These are phyloP conservation scores for Chelon auratus DNA, from an alignment of 2,797 vertebrate species.

Conservation along the genomic window DNA sequence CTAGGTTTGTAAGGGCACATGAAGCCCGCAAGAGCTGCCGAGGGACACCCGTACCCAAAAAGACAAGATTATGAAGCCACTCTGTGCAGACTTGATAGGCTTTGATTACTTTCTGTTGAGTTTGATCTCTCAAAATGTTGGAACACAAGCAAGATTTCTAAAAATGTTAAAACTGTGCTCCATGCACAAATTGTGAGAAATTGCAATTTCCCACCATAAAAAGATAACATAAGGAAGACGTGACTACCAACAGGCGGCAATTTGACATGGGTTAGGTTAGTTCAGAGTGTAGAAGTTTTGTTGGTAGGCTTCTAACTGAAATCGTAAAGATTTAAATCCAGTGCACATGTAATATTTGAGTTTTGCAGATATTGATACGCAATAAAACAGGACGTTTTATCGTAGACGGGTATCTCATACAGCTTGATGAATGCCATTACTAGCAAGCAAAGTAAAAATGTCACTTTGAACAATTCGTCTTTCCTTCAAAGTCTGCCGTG, in stretches of 20 bases:
- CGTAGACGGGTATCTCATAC: no score
- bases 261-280: slow-evolving; percentile 29
- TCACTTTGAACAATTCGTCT: no score
- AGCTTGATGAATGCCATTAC: no score
- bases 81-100: slow-evolving; percentile 20
- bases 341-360: background rate
- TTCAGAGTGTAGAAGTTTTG: background rate
- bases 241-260: background rate
- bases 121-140: slow-evolving; percentile 17
- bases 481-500: no score
- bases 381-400: no score
- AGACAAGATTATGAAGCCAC: slow-evolving; percentile 9
- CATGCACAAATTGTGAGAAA: slow-evolving; percentile 28
- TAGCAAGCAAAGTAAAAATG: no score
- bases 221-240: slow-evolving; percentile 36
- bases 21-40: slow-evolving; percentile 13
- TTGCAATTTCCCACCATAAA: slow-evolving; percentile 18
- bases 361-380: background rate
- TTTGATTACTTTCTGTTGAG: slow-evolving; percentile 18
- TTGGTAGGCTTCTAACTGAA: background rate
- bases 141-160: slow-evolving; percentile 13
- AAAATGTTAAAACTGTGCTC: slow-evolving; percentile 31
- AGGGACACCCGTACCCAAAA: slow-evolving; percentile 17
- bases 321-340: background rate
- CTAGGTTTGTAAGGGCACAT: slow-evolving; percentile 31